Percentiles rank a stretch among this genome's conserved stretches.
Evolutionary conservation across 2,113 vertebrate genomes (phyloP).

Genomic region (Myrmecobius fasciatus): DNA sequence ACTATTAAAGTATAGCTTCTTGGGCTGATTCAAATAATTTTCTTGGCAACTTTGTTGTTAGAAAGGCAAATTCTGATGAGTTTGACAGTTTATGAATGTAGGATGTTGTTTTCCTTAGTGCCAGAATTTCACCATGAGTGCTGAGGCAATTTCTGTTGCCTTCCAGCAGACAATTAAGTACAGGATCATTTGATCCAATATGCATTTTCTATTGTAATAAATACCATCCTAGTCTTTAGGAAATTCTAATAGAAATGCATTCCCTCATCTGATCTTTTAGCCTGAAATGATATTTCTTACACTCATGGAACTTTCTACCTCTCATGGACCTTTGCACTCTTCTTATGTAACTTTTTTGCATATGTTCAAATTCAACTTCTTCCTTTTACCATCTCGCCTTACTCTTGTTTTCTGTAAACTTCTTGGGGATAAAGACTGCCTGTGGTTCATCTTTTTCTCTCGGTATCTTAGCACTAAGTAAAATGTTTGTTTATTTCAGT

Average conservation of each 20-base stretch:
- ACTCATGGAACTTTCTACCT: no score
- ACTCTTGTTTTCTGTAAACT: no score
- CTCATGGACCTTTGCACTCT: no score
- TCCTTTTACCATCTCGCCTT: no score
- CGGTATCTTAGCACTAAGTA: no score
- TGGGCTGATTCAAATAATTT: neutral
- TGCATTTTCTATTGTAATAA: neutral
- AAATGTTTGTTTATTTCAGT: no score
- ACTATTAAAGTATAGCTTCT: neutral
- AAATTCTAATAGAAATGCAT: neutral
- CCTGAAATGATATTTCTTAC: no score
- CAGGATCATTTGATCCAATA: neutral
- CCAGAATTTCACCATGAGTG: neutral
- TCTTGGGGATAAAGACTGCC: no score
- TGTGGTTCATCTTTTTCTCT: no score
- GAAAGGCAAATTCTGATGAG: neutral
- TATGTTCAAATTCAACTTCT: no score
- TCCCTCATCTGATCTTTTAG: neutral
- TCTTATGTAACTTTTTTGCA: no score
- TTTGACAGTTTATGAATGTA: neutral
- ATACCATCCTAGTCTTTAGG: slow-evolving; percentile 2
- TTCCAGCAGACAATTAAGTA: neutral
- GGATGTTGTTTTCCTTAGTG: neutral
- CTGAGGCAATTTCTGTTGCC: neutral
- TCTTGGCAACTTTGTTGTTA: neutral